phyloP scores from a whole-genome alignment of 2,888 invertebrate species.

The Troides oblongomaculatus region DNA sequence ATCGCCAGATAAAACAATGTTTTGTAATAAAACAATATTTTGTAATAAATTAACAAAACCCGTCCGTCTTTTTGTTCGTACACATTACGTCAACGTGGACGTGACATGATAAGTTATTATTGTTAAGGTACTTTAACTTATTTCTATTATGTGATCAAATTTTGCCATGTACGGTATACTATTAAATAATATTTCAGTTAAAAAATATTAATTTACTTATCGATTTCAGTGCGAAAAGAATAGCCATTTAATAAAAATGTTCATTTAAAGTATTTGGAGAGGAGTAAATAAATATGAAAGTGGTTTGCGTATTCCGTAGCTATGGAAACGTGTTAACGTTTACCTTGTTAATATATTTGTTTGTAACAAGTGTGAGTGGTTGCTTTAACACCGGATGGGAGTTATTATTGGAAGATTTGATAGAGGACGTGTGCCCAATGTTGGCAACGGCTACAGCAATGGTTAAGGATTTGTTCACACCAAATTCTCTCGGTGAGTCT shows the following conservation, averaged over 20 bases:
- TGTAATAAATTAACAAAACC: conserved; percentile 27
- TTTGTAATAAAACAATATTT: conserved; percentile 28
- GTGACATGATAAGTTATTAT: conserved; percentile 56
- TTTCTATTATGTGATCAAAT: conserved; percentile 31
- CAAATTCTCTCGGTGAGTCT: conserved; percentile 35
- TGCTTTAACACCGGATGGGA: conserved; percentile 62
- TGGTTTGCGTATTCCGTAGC: conserved; percentile 33
- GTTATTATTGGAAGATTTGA: conserved; percentile 55
- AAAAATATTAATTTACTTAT: conserved; percentile 23
- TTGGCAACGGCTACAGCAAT: conserved; percentile 49
- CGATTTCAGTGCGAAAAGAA: not conserved
- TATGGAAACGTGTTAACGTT: conserved; percentile 41
- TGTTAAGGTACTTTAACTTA: conserved; percentile 30
- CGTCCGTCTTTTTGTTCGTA: conserved; percentile 26
- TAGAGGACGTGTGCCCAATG: conserved; percentile 57
- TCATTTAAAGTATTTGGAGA: not conserved
- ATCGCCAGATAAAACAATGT: conserved; percentile 23
- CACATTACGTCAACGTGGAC: conserved; percentile 39
- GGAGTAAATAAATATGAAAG: conserved; percentile 16
- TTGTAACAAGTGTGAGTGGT: conserved; percentile 45
- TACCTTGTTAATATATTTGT: conserved; percentile 41
- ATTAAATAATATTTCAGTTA: conserved; percentile 15
- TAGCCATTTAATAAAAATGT: conserved; percentile 26
- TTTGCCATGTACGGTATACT: conserved; percentile 20
- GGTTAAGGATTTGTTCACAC: conserved; percentile 53